Conservation (phyloP, 2,797 vertebrate genomes). For the Bradypodion ventrale region DNA sequence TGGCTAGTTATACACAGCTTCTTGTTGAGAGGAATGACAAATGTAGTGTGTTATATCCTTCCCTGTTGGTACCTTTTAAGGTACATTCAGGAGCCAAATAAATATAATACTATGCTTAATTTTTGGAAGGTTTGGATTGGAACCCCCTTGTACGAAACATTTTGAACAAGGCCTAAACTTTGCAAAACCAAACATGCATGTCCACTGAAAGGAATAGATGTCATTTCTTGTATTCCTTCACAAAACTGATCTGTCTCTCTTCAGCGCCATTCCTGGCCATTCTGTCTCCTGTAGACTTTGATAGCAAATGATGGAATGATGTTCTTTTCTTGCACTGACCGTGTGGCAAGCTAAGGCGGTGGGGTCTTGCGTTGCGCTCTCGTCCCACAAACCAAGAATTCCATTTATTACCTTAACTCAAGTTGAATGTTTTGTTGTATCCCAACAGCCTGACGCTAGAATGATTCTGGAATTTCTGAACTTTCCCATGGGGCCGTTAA, state of each 20-base stretch:
- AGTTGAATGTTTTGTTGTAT: neutral
- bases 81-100: conserved; percentile 40
- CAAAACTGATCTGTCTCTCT: neutral
- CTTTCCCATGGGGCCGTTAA: neutral
- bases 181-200: too few species aligned
- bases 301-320: too few species aligned
- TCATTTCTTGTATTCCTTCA: neutral
- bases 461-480: conserved; percentile 5
- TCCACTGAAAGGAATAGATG: neutral
- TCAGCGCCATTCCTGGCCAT: too few species aligned
- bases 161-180: rapidly evolving
- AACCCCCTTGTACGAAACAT: neutral
- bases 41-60: conserved; percentile 5
- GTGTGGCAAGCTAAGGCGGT: too few species aligned
- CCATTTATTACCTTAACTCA: neutral
- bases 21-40: neutral
- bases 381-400: neutral
- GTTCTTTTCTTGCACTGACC: too few species aligned
- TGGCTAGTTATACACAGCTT: conserved; percentile 42
- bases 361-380: neutral
- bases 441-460: neutral
- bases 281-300: neutral
- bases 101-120: conserved; percentile 57
- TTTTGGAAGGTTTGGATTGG: conserved; percentile 17
- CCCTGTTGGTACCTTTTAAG: conserved; percentile 43